A percentile compares a stretch with the other conserved stretches of the same genome.
Conservation (phyloP, 2,888 invertebrate species). For the Tipula unca region DNA sequence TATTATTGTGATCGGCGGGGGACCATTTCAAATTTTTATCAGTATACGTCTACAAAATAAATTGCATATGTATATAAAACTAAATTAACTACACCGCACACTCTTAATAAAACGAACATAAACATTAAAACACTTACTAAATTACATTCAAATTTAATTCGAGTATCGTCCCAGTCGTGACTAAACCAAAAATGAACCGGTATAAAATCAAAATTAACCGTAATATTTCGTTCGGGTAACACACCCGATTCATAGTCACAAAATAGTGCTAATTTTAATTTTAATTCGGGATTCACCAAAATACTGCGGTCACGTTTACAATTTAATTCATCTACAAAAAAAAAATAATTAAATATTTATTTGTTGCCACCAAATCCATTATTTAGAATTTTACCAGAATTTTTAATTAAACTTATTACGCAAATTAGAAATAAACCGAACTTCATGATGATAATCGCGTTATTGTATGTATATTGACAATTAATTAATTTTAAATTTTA, state of each 20-base stretch:
- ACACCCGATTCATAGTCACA: conserved; percentile 48
- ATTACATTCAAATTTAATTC: neutral
- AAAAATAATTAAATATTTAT: neutral
- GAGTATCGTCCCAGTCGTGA: neutral
- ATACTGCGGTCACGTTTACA: neutral
- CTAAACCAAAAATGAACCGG: conserved; percentile 31
- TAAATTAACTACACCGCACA: too few relatives aligned
- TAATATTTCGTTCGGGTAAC: conserved; percentile 44
- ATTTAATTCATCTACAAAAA: neutral
- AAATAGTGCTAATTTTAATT: conserved; percentile 46
- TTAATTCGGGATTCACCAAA: neutral
- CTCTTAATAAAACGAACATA: neutral
- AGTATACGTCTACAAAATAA: conserved; percentile 41
- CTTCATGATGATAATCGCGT: neutral
- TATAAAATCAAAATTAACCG: conserved; percentile 48
- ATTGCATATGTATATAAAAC: neutral
- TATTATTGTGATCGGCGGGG: conserved; percentile 54
- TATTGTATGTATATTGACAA: neutral
- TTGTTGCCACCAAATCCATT: neutral
- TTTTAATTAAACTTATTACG: neutral
- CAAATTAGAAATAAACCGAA: neutral
- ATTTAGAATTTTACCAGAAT: neutral
- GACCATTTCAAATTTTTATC: conserved; percentile 68
- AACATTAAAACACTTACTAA: neutral
- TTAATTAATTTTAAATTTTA: neutral